A percentile compares a stretch with the other conserved stretches of the same genome.
These are phyloP conservation scores for Drosophila nigromelanica DNA, from an alignment of 1,140 invertebrate genomes.

Conservation along the genomic window DNA sequence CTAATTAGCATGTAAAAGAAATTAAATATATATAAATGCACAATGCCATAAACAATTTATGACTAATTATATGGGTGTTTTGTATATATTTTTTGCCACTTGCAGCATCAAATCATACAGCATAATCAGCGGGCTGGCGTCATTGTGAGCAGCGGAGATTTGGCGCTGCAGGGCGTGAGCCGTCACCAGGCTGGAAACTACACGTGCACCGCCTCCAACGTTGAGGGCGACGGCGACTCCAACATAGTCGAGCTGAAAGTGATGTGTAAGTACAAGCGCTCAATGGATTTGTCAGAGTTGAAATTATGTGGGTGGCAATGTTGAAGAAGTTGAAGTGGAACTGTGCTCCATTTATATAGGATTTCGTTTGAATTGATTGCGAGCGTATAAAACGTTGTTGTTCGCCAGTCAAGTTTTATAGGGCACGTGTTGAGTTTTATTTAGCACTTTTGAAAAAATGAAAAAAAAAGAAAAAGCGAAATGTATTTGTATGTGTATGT, in stretches of 20 bases:
- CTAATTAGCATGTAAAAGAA: slow-evolving; percentile 26
- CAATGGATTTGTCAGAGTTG: slow-evolving; percentile 17
- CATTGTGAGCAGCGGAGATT: slow-evolving; percentile 91
- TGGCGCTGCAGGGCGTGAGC: slow-evolving; percentile 91
- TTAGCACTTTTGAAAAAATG: slow-evolving; percentile 6
- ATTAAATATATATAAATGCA: neutral
- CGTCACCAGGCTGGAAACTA: slow-evolving; percentile 93
- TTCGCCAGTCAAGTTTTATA: slow-evolving; percentile 26
- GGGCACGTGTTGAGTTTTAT: slow-evolving; percentile 44
- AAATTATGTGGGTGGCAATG: neutral
- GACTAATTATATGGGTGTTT: slow-evolving; percentile 13
- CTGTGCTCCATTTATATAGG: slow-evolving; percentile 30
- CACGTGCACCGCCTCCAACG: slow-evolving; percentile 93
- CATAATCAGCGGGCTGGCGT: slow-evolving; percentile 92
- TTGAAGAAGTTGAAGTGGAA: neutral
- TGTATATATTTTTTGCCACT: slow-evolving; percentile 45
- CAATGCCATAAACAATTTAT: neutral
- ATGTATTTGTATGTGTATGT: too few relatives aligned
- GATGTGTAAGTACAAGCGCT: slow-evolving; percentile 91
- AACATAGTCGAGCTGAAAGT: slow-evolving; percentile 92
- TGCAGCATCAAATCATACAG: slow-evolving; percentile 91
- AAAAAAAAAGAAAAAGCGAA: neutral
- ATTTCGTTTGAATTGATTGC: slow-evolving; percentile 41
- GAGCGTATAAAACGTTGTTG: slow-evolving; percentile 23
- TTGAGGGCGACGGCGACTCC: slow-evolving; percentile 93